These are phyloP conservation scores for Eulacestoma nigropectus DNA, from an alignment of 2,113 vertebrate genomes.

Conservation along the genomic window DNA sequence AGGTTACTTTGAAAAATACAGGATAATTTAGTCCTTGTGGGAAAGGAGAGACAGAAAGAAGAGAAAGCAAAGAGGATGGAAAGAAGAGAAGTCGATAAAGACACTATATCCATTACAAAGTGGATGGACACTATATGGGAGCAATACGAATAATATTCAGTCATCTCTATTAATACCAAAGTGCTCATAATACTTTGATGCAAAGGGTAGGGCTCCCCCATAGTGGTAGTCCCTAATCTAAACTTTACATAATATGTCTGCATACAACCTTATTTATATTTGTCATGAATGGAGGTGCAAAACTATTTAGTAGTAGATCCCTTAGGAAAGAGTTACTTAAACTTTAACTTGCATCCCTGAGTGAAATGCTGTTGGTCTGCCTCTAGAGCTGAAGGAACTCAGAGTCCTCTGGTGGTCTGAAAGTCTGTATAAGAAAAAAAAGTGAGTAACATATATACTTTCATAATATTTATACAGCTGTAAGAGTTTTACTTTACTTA, in stretches of 20 bases:
- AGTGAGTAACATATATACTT: neutral
- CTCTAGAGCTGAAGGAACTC: neutral
- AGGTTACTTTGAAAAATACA: neutral
- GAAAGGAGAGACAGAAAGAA: neutral
- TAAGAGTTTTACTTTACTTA: slow-evolving; percentile 12
- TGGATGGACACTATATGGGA: neutral
- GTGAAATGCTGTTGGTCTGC: neutral
- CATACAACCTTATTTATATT: neutral
- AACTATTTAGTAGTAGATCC: neutral
- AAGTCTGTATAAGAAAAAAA: neutral
- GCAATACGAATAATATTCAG: neutral
- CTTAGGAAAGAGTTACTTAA: neutral
- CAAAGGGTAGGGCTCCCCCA: neutral
- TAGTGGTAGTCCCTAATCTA: neutral
- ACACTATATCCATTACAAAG: neutral
- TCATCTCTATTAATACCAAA: neutral
- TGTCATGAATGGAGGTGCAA: neutral
- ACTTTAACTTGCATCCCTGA: neutral
- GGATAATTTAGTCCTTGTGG: neutral
- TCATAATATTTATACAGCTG: slow-evolving; percentile 59
- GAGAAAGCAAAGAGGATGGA: neutral
- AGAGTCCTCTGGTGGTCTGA: neutral
- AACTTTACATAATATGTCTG: neutral
- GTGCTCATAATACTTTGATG: neutral
- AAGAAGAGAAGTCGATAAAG: neutral